Evolutionary conservation across 1,140 invertebrate species (phyloP).

Genomic region (Rhizoglyphus robini): DNA sequence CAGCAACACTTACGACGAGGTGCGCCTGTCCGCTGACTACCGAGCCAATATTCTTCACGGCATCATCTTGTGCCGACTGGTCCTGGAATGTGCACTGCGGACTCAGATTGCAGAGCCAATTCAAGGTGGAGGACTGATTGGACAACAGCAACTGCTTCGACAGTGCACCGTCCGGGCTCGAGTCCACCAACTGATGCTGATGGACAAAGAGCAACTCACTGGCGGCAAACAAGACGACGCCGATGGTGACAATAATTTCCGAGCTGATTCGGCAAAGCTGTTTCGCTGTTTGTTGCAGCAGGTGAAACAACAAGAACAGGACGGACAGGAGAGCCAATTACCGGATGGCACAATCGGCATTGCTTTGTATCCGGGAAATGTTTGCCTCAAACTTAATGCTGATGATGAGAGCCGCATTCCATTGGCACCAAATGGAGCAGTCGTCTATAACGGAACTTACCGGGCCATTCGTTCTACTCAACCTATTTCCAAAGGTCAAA

Average conservation of each 20-base stretch:
- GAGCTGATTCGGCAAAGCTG: no score
- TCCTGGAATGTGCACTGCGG: not conserved
- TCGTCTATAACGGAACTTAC: not conserved
- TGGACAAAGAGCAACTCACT: not conserved
- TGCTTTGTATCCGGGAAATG: not conserved
- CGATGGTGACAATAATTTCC: no score
- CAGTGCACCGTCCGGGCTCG: no score
- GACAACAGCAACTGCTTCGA: no score
- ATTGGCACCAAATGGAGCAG: not conserved
- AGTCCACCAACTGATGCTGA: not conserved
- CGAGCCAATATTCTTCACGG: not conserved
- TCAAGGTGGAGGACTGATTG: not conserved
- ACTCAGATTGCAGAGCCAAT: not conserved
- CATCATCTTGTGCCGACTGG: not conserved
- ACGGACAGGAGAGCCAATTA: no score
- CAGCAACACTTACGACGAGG: no score
- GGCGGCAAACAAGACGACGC: no score
- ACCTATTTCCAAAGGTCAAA: not conserved
- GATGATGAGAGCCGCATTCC: no score
- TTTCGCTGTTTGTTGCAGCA: no score
- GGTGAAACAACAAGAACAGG: no score
- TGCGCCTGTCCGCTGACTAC: no score
- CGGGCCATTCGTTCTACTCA: not conserved
- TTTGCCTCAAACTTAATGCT: no score
- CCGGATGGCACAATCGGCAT: not conserved